Evolutionary conservation across 2,797 vertebrate species (phyloP).

Genomic region (Poeciliopsis gracilis): DNA sequence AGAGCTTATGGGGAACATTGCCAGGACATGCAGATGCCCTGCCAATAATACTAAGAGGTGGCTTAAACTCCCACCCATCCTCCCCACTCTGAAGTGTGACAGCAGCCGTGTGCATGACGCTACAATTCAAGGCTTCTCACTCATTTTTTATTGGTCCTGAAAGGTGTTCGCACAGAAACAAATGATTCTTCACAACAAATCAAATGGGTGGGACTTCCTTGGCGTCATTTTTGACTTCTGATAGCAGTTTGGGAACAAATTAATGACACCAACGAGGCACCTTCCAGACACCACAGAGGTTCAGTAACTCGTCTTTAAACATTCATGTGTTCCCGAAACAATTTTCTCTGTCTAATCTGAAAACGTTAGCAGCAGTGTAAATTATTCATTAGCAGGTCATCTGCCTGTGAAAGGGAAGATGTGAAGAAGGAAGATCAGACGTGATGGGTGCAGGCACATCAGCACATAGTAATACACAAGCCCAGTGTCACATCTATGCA

Average conservation of each 20-base stretch:
- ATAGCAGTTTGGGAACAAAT: conserved; percentile 68
- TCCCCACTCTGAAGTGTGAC: conserved; percentile 26
- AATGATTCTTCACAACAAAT: conserved; percentile 44
- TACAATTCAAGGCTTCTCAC: conserved; percentile 44
- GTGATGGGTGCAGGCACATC: conserved; percentile 52
- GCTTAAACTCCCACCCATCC: conserved; percentile 42
- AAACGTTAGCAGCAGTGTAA: conserved; percentile 70
- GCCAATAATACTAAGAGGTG: conserved; percentile 64
- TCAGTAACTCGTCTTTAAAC: conserved; percentile 81
- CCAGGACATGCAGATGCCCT: conserved; percentile 62
- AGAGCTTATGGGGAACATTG: conserved; percentile 55
- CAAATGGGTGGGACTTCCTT: conserved; percentile 49
- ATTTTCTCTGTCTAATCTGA: conserved; percentile 82
- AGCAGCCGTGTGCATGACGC: conserved; percentile 36
- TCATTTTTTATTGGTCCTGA: conserved; percentile 51
- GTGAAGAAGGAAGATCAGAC: conserved; percentile 55
- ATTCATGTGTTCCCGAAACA: conserved; percentile 82
- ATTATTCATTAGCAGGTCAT: conserved; percentile 78
- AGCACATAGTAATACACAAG: conserved; percentile 48
- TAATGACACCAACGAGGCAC: conserved; percentile 65
- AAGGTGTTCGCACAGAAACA: conserved; percentile 44
- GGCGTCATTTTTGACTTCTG: conserved; percentile 45
- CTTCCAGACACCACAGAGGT: conserved; percentile 62
- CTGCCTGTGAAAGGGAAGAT: conserved; percentile 65
- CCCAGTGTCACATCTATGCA: conserved; percentile 23